A percentile compares a stretch with the other conserved stretches of the same genome.
Evolutionary conservation across 2,797 vertebrate genomes (phyloP).

Genomic region (Caiman crocodilus): DNA sequence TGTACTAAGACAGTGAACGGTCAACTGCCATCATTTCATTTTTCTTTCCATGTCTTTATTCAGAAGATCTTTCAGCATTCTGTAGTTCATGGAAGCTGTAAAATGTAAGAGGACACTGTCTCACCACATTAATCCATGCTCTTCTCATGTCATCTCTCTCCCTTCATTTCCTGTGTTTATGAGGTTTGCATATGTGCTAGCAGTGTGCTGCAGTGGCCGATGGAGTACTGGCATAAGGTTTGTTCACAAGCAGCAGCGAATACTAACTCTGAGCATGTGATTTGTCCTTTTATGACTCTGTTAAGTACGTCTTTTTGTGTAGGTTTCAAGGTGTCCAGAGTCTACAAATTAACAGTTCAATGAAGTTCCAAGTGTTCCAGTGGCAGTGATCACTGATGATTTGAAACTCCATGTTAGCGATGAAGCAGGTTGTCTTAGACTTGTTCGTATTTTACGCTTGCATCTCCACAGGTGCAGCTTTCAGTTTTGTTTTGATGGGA

Average conservation of each 20-base stretch:
- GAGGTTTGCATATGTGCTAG: background rate
- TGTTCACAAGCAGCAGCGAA: background rate
- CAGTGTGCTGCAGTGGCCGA: background rate
- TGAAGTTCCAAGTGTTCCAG: slow-evolving; percentile 29
- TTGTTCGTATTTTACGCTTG: background rate
- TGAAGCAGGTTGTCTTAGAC: background rate
- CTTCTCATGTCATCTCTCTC: background rate
- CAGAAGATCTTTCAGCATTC: background rate
- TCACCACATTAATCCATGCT: background rate
- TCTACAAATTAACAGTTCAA: background rate
- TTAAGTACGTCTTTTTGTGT: slow-evolving; percentile 16
- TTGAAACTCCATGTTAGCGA: slow-evolving; percentile 13
- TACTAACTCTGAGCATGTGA: background rate
- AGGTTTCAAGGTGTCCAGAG: background rate
- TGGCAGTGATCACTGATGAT: background rate
- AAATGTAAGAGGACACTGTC: background rate
- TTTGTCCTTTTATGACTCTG: background rate
- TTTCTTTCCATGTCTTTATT: background rate
- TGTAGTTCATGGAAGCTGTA: background rate
- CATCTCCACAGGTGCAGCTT: background rate
- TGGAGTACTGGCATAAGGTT: background rate
- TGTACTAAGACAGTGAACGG: background rate
- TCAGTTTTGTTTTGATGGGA: slow-evolving; percentile 14
- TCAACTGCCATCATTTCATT: background rate
- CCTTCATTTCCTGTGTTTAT: slow-evolving; percentile 24